phyloP scores from a whole-genome alignment of 2,797 vertebrate species.

The Tamandua tetradactyla region DNA sequence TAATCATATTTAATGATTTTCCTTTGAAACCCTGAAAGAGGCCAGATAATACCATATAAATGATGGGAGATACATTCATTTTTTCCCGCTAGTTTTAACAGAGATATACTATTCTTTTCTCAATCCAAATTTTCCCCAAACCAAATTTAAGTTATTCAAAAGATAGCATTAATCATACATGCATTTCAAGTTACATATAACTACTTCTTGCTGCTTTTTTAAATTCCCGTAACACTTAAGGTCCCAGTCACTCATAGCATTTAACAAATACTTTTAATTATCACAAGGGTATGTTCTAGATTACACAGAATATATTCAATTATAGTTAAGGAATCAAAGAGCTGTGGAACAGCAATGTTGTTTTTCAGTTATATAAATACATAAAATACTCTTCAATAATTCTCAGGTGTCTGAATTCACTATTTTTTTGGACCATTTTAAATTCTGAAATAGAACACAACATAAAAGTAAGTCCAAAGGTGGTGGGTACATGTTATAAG shows the following conservation, averaged over 20 bases:
- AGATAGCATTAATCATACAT: neutral
- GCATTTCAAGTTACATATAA: neutral
- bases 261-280: neutral
- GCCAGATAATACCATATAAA: neutral
- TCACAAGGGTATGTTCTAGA: neutral
- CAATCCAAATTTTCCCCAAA: neutral
- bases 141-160: neutral
- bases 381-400: slow-evolving; percentile 16
- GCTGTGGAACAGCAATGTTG: neutral
- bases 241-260: neutral
- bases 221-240: neutral
- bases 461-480: neutral
- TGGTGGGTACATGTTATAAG: neutral
- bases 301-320: neutral
- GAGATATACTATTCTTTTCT: neutral
- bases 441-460: neutral
- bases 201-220: neutral
- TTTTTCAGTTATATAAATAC: neutral
- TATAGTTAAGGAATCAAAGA: neutral
- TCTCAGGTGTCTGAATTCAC: neutral
- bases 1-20: neutral
- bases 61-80: neutral
- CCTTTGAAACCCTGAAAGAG: neutral
- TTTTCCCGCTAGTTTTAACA: slow-evolving; percentile 2
- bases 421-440: neutral